Evolutionary conservation across 1,140 invertebrate species (phyloP).

Genomic region (Proctacanthus coquilletti): DNA sequence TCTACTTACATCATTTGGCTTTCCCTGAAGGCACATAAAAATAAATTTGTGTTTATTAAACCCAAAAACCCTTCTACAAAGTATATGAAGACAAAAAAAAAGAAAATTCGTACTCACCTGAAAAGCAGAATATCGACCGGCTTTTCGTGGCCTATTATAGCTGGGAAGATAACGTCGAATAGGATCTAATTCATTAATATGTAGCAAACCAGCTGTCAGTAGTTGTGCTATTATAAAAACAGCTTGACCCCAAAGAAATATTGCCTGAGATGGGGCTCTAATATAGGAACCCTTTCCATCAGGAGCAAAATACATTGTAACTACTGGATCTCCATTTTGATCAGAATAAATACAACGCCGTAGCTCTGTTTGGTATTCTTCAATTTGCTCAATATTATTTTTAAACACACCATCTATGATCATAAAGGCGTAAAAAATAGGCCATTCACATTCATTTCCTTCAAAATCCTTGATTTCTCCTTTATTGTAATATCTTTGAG

Average conservation of each 20-base stretch:
- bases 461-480: slow-evolving; percentile 79
- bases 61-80: too few relatives aligned
- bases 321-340: slow-evolving; percentile 68
- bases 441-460: slow-evolving; percentile 95
- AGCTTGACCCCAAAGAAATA: slow-evolving; percentile 82
- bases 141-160: slow-evolving; percentile 80
- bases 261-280: slow-evolving; percentile 22
- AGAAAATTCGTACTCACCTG: too few relatives aligned
- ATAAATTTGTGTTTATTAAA: too few relatives aligned
- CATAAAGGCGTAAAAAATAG: slow-evolving; percentile 88
- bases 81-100: too few relatives aligned
- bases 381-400: slow-evolving; percentile 75
- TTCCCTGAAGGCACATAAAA: too few relatives aligned
- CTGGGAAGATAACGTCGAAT: slow-evolving; percentile 90
- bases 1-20: slow-evolving; percentile 3
- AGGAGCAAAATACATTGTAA: slow-evolving; percentile 76
- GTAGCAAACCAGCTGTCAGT: slow-evolving; percentile 71
- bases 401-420: slow-evolving; percentile 91
- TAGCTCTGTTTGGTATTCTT: slow-evolving; percentile 78
- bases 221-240: slow-evolving; percentile 88
- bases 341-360: slow-evolving; percentile 62
- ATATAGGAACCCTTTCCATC: slow-evolving; percentile 41
- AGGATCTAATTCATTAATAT: slow-evolving; percentile 92
- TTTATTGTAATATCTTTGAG: slow-evolving; percentile 38
- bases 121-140: slow-evolving; percentile 88